phyloP scores from a whole-genome alignment of 2,888 invertebrate species.

The Sphaeridia pumilis region DNA sequence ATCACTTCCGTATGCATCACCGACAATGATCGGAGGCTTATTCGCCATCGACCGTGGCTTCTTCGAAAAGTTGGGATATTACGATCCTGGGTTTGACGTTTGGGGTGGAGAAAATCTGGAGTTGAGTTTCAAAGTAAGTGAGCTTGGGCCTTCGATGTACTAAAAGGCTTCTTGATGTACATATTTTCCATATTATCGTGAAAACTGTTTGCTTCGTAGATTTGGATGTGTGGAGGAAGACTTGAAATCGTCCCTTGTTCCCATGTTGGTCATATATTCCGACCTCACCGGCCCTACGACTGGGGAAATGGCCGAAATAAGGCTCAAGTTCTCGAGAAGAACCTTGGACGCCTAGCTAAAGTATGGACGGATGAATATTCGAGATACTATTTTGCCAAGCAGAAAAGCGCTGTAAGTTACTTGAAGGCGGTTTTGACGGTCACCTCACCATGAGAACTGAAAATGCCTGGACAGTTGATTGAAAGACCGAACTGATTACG shows the following conservation, averaged over 20 bases:
- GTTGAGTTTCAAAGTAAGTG: slow-evolving; percentile 75
- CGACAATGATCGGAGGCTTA: slow-evolving; percentile 97
- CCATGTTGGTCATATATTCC: slow-evolving; percentile 97
- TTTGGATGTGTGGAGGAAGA: slow-evolving; percentile 99
- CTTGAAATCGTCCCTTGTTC: slow-evolving; percentile 96
- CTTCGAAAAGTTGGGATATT: slow-evolving; percentile 89
- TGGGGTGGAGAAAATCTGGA: slow-evolving; percentile 99
- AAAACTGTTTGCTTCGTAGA: slow-evolving; percentile 41
- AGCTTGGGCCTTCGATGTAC: background rate
- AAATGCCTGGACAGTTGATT: no score
- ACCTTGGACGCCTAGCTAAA: slow-evolving; percentile 91
- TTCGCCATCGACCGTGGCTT: slow-evolving; percentile 90
- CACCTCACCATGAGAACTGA: no score
- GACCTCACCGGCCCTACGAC: slow-evolving; percentile 94
- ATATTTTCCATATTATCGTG: background rate
- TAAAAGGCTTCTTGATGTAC: background rate
- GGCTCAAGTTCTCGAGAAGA: slow-evolving; percentile 70
- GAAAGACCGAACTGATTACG: no score
- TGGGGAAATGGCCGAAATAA: slow-evolving; percentile 95
- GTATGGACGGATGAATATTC: slow-evolving; percentile 98
- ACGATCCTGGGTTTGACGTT: slow-evolving; percentile 99
- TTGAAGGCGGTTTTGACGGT: no score
- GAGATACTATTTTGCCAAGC: slow-evolving; percentile 95
- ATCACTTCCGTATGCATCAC: slow-evolving; percentile 66
- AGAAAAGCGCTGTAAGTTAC: no score